Percentiles rank a stretch among this genome's conserved stretches.
Conservation (phyloP, 2,113 vertebrate species). For the Caloenas nicobarica region DNA sequence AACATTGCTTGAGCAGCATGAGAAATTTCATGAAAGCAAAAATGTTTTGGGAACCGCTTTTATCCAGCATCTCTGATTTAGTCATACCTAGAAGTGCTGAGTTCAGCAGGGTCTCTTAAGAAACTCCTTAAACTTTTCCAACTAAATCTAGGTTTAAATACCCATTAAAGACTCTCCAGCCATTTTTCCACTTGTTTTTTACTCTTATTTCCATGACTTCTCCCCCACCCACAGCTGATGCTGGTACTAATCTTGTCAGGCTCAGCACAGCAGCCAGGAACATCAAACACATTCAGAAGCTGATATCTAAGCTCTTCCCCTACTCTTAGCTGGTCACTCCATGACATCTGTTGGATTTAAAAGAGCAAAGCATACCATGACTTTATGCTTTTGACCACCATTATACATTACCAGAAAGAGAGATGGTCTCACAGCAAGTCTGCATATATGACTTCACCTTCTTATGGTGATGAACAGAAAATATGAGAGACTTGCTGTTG, state of each 20-base stretch:
- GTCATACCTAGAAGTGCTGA: background rate
- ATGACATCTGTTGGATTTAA: background rate
- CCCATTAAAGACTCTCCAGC: background rate
- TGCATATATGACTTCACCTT: background rate
- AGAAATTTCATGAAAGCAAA: conserved; percentile 7
- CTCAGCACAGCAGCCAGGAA: background rate
- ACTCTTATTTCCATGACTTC: background rate
- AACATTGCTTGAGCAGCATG: background rate
- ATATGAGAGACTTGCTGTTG: background rate
- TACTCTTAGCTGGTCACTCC: background rate
- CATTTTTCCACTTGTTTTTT: background rate
- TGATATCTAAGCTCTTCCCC: background rate
- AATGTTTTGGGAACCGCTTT: conserved; percentile 31
- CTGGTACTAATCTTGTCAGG: background rate
- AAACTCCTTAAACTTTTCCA: background rate
- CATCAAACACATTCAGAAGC: background rate
- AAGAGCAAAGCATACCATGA: background rate
- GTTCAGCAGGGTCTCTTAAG: background rate
- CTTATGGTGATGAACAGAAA: background rate
- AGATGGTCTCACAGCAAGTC: background rate
- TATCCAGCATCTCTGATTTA: conserved; percentile 2
- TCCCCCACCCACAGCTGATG: background rate
- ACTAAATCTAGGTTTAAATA: conserved; percentile 6
- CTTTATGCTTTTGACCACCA: background rate
- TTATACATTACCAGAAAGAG: background rate